A percentile compares a stretch with the other conserved stretches of the same genome.
Conservation (phyloP, 1,140 invertebrate genomes). For the Ooceraea biroi region DNA sequence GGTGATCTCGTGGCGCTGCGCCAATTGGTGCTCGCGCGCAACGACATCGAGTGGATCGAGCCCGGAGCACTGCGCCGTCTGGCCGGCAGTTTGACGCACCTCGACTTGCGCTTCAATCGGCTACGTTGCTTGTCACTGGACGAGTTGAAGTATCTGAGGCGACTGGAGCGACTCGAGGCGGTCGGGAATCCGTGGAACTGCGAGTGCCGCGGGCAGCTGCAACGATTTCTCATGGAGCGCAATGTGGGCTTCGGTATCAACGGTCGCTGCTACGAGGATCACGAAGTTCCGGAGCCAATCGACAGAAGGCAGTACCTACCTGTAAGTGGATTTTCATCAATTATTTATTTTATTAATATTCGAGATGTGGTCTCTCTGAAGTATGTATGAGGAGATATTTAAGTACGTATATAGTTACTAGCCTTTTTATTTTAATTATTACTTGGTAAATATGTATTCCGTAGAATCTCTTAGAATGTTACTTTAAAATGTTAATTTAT, state of each 20-base stretch:
- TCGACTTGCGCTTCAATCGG: conserved; percentile 70
- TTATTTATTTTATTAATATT: too few relatives aligned
- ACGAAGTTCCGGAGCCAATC: conserved; percentile 15
- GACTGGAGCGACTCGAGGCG: conserved; percentile 70
- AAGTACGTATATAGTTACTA: too few relatives aligned
- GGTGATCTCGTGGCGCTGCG: conserved; percentile 71
- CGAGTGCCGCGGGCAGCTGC: conserved; percentile 65
- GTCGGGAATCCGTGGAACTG: conserved; percentile 76
- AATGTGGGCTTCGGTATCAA: conserved; percentile 74
- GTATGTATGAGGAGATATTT: too few relatives aligned
- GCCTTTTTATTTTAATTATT: too few relatives aligned
- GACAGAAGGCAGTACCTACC: neutral
- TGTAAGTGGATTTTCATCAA: conserved; percentile 17
- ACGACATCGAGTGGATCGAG: conserved; percentile 72
- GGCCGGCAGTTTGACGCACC: conserved; percentile 55
- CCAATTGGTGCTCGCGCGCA: conserved; percentile 72
- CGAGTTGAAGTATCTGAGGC: conserved; percentile 58
- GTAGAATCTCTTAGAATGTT: too few relatives aligned
- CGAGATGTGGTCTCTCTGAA: too few relatives aligned
- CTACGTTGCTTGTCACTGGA: conserved; percentile 70
- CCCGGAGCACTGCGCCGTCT: conserved; percentile 61
- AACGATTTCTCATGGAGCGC: conserved; percentile 55
- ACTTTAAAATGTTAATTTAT: too few relatives aligned
- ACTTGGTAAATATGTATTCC: too few relatives aligned
- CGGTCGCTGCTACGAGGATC: conserved; percentile 63